Evolutionary conservation across 2,797 vertebrate genomes (phyloP).

Genomic region (Percopsis omiscomaycus): DNA sequence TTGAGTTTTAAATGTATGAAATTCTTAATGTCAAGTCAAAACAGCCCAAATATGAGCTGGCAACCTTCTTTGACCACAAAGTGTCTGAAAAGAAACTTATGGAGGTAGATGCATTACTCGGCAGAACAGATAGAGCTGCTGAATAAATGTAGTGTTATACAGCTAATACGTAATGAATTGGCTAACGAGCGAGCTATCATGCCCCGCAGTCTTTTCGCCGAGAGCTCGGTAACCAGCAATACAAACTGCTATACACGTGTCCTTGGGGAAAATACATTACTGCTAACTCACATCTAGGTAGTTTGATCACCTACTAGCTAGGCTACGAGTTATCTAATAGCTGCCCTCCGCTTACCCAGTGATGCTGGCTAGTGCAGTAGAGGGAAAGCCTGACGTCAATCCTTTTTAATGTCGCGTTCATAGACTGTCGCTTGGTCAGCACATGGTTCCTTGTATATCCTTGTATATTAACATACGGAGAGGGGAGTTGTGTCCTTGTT

Average conservation of each 20-base stretch:
- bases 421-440: no score
- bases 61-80: no score
- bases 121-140: no score
- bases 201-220: no score
- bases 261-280: not conserved
- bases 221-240: not conserved
- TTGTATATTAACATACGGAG: not conserved
- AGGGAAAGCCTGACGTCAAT: conserved; percentile 31
- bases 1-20: no score
- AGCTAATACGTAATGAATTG: no score
- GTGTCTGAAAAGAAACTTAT: no score
- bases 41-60: no score
- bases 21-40: no score
- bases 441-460: not conserved
- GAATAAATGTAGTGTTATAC: no score
- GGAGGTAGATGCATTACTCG: no score
- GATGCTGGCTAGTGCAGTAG: conserved; percentile 33
- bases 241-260: not conserved
- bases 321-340: not conserved
- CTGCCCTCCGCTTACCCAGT: conserved; percentile 61
- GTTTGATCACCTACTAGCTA: not conserved
- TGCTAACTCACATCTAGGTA: not conserved
- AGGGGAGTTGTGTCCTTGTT: not conserved
- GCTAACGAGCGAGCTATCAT: no score
- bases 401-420: not conserved